These are phyloP conservation scores for Dioctria linearis DNA, from an alignment of 2,888 invertebrate species.

Conservation along the genomic window DNA sequence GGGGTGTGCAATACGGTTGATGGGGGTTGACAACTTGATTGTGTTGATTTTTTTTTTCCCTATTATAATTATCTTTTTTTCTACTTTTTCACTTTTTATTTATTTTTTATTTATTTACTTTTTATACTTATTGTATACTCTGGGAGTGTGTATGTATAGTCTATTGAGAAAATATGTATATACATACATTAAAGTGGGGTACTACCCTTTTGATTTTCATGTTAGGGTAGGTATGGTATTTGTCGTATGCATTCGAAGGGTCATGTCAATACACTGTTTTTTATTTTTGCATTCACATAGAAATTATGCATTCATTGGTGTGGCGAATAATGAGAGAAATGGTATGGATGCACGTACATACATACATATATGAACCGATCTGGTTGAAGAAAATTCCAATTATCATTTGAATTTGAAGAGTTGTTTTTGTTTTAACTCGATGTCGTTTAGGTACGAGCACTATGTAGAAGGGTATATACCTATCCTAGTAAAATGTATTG, in stretches of 20 bases:
- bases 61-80: too few relatives aligned
- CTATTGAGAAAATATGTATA: neutral
- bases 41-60: neutral
- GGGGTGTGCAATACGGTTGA: slow-evolving; percentile 1
- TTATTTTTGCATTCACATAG: neutral
- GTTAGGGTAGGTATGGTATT: neutral
- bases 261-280: neutral
- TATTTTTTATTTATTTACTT: neutral
- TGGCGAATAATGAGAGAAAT: neutral
- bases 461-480: neutral
- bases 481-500: neutral
- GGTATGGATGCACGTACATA: neutral
- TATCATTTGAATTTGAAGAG: slow-evolving; percentile 1
- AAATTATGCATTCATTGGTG: too few relatives aligned
- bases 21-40: slow-evolving; percentile 9
- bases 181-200: neutral
- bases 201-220: slow-evolving; percentile 4
- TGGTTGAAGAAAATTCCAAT: neutral
- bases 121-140: neutral
- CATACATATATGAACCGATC: neutral
- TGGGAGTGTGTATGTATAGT: neutral
- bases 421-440: neutral
- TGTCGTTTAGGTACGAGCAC: neutral
- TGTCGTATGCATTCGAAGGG: neutral
- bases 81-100: neutral